phyloP scores from a whole-genome alignment of 2,888 invertebrate genomes.

The Eristalis arbustorum region DNA sequence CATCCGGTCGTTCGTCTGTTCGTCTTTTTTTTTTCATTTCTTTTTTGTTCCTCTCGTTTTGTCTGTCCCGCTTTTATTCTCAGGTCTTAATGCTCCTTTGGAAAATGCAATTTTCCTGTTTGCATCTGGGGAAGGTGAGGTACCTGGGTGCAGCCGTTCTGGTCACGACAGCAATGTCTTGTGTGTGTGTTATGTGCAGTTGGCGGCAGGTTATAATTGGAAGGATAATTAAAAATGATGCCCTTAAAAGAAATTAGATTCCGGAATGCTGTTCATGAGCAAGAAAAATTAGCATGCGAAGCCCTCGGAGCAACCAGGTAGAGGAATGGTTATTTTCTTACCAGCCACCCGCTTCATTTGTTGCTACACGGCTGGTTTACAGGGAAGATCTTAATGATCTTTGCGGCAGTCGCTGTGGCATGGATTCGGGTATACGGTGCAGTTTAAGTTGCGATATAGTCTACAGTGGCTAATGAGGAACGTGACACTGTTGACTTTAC shows the following conservation, averaged over 20 bases:
- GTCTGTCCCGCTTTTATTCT: constrained; percentile 37
- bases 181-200: constrained; percentile 22
- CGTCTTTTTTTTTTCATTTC: neutral
- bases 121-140: neutral
- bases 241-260: constrained; percentile 6
- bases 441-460: neutral
- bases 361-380: no score
- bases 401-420: neutral
- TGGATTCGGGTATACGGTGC: neutral
- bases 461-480: neutral
- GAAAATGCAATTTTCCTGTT: constrained; percentile 50
- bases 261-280: neutral
- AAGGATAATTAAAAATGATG: constrained; percentile 38
- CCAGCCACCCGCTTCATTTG: neutral
- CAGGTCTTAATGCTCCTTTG: constrained; percentile 27
- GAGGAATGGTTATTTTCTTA: neutral
- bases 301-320: neutral
- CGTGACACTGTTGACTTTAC: neutral
- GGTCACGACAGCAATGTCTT: neutral
- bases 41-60: constrained; percentile 11
- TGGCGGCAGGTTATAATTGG: constrained; percentile 16
- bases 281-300: neutral
- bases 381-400: no score
- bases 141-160: constrained; percentile 42
- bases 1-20: constrained; percentile 15